Evolutionary conservation across 2,797 vertebrate species (phyloP), one percentile per base, ranked within the genome.

Genomic region (Australoheros facetus): DNA sequence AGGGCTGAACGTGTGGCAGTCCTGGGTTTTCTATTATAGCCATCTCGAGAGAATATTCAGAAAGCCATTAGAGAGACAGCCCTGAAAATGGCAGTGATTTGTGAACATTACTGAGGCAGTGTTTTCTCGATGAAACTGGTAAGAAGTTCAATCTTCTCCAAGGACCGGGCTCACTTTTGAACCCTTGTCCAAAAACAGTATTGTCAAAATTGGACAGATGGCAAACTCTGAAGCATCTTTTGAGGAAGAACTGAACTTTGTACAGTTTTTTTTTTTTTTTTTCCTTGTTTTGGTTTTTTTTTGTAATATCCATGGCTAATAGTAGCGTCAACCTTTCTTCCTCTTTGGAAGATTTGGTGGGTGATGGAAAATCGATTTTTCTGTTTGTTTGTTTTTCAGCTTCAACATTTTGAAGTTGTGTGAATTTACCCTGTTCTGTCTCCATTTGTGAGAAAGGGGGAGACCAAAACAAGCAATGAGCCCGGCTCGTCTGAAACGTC

Each of bases 281-380:
- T 5, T 4, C 4, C 5, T 30, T 30, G 85, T 19, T 75, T 62
- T 85, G 30, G 1, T 78, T 26, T 26, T 60, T 78, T 86, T 86
- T 86, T 88, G 74, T 83, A 81, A 85, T 71, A 79, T 72, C 75
- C 73, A 74, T 77, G 56, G 30, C 74, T 83, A 64, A 92, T 73
- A 71, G 94, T 95, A 95, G 93, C 93, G 94, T 87, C 77, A 23
- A 77, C 55, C 17, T 42, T 81, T 77, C 54, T 75, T 70, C 71
- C 76, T 81, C 72, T 73, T 76, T 48, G 82, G 82, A 73, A 70
- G 80, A 81, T 80, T 72, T 4, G 26, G 16, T 21, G 37, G 59
- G 32, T 78, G 73, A 84, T 55, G 69, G 78, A 80, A 81, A 77
- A 80, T 37, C 10, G 37, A 37, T 10, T 17, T 88, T 88, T 88